Conservation (phyloP, 2,113 vertebrate genomes). For the Diglossa brunneiventris region DNA sequence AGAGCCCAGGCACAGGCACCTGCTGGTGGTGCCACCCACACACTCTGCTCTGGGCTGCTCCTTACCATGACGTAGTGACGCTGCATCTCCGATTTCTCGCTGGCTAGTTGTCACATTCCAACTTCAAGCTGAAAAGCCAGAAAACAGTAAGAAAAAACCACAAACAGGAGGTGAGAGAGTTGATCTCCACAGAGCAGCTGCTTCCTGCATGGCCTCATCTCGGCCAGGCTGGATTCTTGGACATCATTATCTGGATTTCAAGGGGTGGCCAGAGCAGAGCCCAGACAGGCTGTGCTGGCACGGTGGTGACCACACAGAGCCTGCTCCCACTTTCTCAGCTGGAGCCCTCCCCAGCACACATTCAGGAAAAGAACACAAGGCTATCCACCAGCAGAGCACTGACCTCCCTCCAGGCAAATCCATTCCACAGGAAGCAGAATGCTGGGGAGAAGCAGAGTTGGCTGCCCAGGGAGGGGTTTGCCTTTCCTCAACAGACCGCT, state of each 20-base stretch:
- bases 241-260: accelerated
- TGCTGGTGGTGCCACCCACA: neutral
- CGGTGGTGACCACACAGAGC: neutral
- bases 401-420: neutral
- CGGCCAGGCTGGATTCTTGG: neutral
- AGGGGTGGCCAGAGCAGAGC: neutral
- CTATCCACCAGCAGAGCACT: neutral
- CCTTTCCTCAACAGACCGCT: neutral
- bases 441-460: neutral
- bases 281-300: neutral
- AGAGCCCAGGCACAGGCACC: neutral
- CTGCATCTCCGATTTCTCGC: conserved; percentile 98
- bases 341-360: neutral
- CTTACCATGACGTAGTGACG: conserved; percentile 98
- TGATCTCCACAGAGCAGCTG: neutral
- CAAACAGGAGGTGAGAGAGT: neutral
- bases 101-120: conserved; percentile 97
- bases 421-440: neutral
- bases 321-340: neutral
- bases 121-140: conserved; percentile 84
- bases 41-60: neutral
- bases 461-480: neutral
- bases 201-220: neutral
- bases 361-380: neutral
- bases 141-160: neutral